These are phyloP conservation scores for Habrosyne pyritoides DNA, from an alignment of 2,888 invertebrate species.

Conservation along the genomic window DNA sequence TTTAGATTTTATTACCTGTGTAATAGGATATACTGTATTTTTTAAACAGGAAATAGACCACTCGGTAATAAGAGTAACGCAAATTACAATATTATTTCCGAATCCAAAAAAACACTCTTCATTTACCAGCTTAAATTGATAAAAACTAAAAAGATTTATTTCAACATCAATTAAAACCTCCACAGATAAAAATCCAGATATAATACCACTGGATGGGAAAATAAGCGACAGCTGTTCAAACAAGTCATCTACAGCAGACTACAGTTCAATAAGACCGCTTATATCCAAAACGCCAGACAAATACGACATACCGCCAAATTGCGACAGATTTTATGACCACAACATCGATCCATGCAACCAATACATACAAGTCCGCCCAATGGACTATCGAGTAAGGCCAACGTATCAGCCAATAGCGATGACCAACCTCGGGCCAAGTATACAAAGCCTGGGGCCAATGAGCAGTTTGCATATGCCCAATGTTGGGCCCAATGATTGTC, in stretches of 20 bases:
- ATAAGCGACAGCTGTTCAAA: slow-evolving; percentile 76
- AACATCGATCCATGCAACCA: slow-evolving; percentile 68
- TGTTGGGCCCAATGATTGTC: slow-evolving; percentile 63
- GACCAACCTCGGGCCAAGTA: slow-evolving; percentile 59
- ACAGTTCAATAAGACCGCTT: slow-evolving; percentile 70
- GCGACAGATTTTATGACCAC: slow-evolving; percentile 69
- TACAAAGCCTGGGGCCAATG: slow-evolving; percentile 58
- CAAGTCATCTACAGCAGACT: slow-evolving; percentile 74
- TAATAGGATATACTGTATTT: too few species aligned
- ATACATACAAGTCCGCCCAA: slow-evolving; percentile 69
- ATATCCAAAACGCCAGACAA: slow-evolving; percentile 71
- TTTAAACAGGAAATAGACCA: too few species aligned
- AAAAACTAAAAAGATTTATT: too few species aligned
- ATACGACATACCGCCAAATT: slow-evolving; percentile 63
- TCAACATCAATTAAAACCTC: background rate
- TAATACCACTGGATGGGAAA: slow-evolving; percentile 77
- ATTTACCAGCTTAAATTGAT: too few species aligned
- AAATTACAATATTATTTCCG: too few species aligned
- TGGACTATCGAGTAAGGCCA: slow-evolving; percentile 64
- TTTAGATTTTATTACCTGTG: too few species aligned
- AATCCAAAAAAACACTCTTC: too few species aligned
- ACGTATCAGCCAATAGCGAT: slow-evolving; percentile 52
- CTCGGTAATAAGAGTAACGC: too few species aligned
- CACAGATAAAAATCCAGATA: slow-evolving; percentile 79
- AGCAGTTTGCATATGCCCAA: slow-evolving; percentile 51